Base-by-base conservation (phyloP, 1,140 invertebrate genomes). In the Aradophagus sp. region DNA sequence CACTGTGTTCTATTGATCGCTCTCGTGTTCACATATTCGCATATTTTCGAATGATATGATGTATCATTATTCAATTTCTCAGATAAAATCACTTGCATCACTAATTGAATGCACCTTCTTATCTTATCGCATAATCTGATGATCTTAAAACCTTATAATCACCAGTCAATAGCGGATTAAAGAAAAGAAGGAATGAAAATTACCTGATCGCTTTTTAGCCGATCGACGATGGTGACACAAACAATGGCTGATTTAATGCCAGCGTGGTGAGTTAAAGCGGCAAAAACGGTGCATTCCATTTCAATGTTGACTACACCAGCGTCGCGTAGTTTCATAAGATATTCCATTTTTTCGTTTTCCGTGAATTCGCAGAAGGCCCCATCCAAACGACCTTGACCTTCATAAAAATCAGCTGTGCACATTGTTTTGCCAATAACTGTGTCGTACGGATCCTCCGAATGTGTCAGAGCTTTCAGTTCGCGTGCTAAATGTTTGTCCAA, bases 351-450 rank as follows among this genome's bases (percentile, higher is more conserved):
- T 35, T 99, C 97, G 0, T 88, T 84, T 80, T 95, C 92, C 1
- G 89, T 91, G 84, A 95, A 98, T 53, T 98, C 95, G 83, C 97
- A 99, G 85, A 99, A 98, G 3, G 97, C 96, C 1, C 98, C 98
- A 82, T 99, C 97, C 53, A 98, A 83, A 52, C 98, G 89, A 2
- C 93, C 97, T 86, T 98, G 96, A 5, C 92, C 96, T 90, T 99
- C 97, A 84, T 99, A 99, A 83, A 99, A 99, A 83, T 99, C 97
- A 74, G 96, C 92, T 3, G 97, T 95, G 82, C 96, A 98, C 89
- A 99, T 93, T 0, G 97, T 99, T 81, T 93, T 97, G 16, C 98
- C 98, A 20, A 88, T 88, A 13, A 96, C 88, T 0, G 93, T 95
- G 10, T 95, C 91, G 78, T 96, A 97, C 0, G 93, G 93, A 80